Conservation (phyloP, 1,140 invertebrate species). For the Tyrophagus putrescentiae region DNA sequence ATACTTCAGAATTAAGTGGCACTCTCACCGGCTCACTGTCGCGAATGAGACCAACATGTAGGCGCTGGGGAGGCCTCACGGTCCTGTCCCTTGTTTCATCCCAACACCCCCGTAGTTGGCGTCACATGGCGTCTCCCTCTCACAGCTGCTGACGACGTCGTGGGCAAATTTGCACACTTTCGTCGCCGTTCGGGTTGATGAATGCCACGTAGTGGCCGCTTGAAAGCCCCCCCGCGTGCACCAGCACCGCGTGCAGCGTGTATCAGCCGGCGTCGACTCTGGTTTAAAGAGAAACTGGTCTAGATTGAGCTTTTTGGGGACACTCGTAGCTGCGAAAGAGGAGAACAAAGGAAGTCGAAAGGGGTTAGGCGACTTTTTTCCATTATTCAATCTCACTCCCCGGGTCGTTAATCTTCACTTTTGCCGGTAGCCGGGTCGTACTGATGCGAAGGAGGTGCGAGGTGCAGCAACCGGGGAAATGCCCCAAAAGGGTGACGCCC, state of each 20-base stretch:
- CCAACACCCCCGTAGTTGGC: slow-evolving; percentile 97
- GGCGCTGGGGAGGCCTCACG: slow-evolving; percentile 86
- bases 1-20: background rate
- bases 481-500: slow-evolving; percentile 89
- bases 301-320: slow-evolving; percentile 70
- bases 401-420: slow-evolving; percentile 98
- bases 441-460: slow-evolving; percentile 96
- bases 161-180: slow-evolving; percentile 99
- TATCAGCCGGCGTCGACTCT: slow-evolving; percentile 62
- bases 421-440: slow-evolving; percentile 91
- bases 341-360: background rate
- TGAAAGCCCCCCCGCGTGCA: slow-evolving; percentile 99
- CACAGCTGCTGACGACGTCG: slow-evolving; percentile 91
- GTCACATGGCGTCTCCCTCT: slow-evolving; percentile 89
- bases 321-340: slow-evolving; percentile 67
- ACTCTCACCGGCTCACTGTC: slow-evolving; percentile 36
- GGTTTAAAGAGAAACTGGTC: slow-evolving; percentile 62
- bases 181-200: slow-evolving; percentile 90
- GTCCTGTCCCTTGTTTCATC: slow-evolving; percentile 98
- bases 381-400: slow-evolving; percentile 44
- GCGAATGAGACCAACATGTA: slow-evolving; percentile 98
- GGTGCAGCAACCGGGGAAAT: slow-evolving; percentile 92
- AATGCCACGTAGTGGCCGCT: slow-evolving; percentile 99
- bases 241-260: slow-evolving; percentile 88
- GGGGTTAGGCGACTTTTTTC: background rate